Evolutionary conservation across 2,888 invertebrate species (phyloP), one percentile per base, ranked within the genome.

Genomic region (Melinaea marsaeus): DNA sequence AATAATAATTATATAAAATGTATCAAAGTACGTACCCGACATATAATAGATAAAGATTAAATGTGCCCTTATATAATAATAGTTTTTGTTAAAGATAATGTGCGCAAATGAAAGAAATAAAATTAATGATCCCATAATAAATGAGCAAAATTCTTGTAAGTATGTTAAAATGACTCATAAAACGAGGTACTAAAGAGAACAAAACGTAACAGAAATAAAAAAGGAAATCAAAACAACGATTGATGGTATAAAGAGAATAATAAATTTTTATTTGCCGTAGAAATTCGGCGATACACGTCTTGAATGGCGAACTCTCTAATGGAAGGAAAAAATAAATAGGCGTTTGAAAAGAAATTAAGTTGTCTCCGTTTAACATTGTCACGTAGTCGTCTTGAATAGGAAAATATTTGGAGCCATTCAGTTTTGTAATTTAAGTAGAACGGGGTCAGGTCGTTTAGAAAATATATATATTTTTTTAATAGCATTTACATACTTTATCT

Each of bases 221-320:
- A 60, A 63, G 57, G 60, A 65, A 71, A 70, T 68, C 68, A 71
- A 71, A 70, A 68, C 69, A 70, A 55, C 68, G 64, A 73, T 71
- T 71, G 71, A 71, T 68, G 69, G 63, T 67, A 68, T 66, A 68
- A 67, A 64, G 55, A 60, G 71, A 70, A 70, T 72, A 72, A 72
- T 73, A 73, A 67, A 66, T 71, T 74, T 74, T 73, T 73, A 72
- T 73, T 71, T 72, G 69, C 65, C 65, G 48, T 68, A 61, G 69
- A 60, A 65, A 65, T 69, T 68, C 61, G 61, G 58, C 63, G 69
- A 71, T 72, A 73, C 73, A 70, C 70, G 68, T 66, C 65, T 65
- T 66, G 73, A 73, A 74, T 74, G 62, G 67, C 60, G 61, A 72
- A 65, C 22, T 65, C 57, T 66, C 46, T 63, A 63, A 72, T 71